Evolutionary conservation across 2,113 vertebrate genomes (phyloP).

Genomic region (Seriola aureovittata): DNA sequence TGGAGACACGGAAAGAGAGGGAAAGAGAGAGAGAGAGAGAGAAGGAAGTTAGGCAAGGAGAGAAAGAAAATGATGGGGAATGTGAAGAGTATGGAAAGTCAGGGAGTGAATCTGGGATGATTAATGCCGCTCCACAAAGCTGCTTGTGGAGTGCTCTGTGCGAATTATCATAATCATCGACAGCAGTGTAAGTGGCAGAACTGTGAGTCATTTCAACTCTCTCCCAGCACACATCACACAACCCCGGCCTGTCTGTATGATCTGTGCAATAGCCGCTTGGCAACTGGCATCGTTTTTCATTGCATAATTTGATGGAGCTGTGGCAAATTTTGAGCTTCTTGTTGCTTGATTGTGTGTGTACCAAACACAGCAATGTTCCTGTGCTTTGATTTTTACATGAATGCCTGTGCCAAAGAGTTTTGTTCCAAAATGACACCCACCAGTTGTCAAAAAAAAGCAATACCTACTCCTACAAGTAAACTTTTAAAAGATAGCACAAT

Average conservation of each 20-base stretch:
- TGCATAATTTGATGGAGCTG: conserved; percentile 66
- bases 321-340: conserved; percentile 53
- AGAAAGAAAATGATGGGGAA: conserved; percentile 63
- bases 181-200: conserved; percentile 76
- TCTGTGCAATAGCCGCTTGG: conserved; percentile 72
- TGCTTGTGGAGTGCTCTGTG: conserved; percentile 70
- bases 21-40: conserved; percentile 21
- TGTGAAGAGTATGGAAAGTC: conserved; percentile 64
- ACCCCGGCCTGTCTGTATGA: conserved; percentile 62
- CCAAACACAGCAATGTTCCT: conserved; percentile 48
- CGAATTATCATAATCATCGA: conserved; percentile 81
- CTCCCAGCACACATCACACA: conserved; percentile 65
- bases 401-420: conserved; percentile 54
- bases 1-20: conserved; percentile 48
- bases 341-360: conserved; percentile 46
- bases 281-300: conserved; percentile 54
- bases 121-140: conserved; percentile 72
- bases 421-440: conserved; percentile 73
- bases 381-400: conserved; percentile 67
- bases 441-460: conserved; percentile 59
- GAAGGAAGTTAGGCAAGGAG: conserved; percentile 56
- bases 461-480: conserved; percentile 65
- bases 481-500: conserved; percentile 38
- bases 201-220: conserved; percentile 77
- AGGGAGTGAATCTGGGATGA: conserved; percentile 75